Evolutionary conservation across 2,113 vertebrate genomes (phyloP).

Genomic region (Microcebus ravelobensis): DNA sequence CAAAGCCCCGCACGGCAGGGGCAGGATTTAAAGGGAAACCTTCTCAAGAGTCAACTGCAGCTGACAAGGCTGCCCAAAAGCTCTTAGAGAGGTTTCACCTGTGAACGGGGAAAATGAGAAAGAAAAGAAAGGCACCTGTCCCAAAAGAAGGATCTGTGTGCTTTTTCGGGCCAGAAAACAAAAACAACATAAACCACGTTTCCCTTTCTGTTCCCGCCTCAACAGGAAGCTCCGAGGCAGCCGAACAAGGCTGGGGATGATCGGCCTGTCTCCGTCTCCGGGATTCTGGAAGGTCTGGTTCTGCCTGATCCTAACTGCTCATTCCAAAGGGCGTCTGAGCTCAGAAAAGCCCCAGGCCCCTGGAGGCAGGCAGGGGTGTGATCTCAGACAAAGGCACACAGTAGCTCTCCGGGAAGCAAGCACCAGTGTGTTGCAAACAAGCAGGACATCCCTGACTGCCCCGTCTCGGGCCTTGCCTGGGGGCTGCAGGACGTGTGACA

Average conservation of each 20-base stretch:
- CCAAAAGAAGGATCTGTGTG: not conserved
- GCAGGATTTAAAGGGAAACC: not conserved
- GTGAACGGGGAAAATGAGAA: not conserved
- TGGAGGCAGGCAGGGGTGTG: not conserved
- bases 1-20: not conserved
- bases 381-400: conserved; percentile 45
- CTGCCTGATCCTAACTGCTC: not conserved
- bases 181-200: not conserved
- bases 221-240: not conserved
- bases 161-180: not conserved
- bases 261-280: fast-evolving
- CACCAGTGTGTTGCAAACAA: not conserved
- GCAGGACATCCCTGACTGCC: not conserved
- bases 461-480: not conserved
- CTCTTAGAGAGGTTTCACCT: not conserved
- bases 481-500: not conserved
- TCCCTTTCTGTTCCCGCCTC: not conserved
- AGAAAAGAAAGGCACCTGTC: not conserved
- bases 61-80: not conserved
- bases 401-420: not conserved
- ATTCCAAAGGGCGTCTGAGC: not conserved
- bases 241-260: not conserved
- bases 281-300: not conserved
- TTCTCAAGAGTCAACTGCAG: not conserved
- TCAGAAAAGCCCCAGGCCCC: not conserved